Evolutionary conservation across 2,888 invertebrate genomes (phyloP).

Genomic region (Drosophila ustulata): DNA sequence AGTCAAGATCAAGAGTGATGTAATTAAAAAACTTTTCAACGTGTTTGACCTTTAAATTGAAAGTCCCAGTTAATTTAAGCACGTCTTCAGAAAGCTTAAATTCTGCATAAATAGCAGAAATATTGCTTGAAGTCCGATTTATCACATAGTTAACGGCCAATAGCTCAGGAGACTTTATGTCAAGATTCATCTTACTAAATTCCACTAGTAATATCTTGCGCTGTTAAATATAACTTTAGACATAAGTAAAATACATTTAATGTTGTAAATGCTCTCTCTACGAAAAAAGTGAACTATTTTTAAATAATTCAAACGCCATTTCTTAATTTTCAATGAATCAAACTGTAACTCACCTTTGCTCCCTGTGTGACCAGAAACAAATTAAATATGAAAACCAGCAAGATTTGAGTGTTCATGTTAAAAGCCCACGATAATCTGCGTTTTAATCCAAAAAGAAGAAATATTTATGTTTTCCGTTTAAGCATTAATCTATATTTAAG

Average conservation of each 20-base stretch:
- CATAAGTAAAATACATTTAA: not conserved
- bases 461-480: too few relatives aligned
- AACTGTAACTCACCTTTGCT: not conserved
- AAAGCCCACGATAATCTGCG: not conserved
- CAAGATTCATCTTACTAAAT: not conserved
- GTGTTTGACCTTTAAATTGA: slow-evolving; percentile 10
- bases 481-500: too few relatives aligned
- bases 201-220: not conserved
- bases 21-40: slow-evolving; percentile 22
- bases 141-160: not conserved
- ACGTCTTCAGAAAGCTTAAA: slow-evolving; percentile 20
- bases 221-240: not conserved
- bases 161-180: not conserved
- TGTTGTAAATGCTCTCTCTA: not conserved
- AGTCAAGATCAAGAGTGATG: not conserved
- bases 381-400: not conserved
- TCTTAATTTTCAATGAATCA: not conserved
- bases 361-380: not conserved
- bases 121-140: not conserved
- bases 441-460: too few relatives aligned
- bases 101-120: not conserved
- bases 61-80: slow-evolving; percentile 3
- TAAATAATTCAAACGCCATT: not conserved
- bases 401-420: not conserved
- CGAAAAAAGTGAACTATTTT: not conserved